Base-by-base conservation (phyloP, 2,888 invertebrate species). In the Homarus gammarus region DNA sequence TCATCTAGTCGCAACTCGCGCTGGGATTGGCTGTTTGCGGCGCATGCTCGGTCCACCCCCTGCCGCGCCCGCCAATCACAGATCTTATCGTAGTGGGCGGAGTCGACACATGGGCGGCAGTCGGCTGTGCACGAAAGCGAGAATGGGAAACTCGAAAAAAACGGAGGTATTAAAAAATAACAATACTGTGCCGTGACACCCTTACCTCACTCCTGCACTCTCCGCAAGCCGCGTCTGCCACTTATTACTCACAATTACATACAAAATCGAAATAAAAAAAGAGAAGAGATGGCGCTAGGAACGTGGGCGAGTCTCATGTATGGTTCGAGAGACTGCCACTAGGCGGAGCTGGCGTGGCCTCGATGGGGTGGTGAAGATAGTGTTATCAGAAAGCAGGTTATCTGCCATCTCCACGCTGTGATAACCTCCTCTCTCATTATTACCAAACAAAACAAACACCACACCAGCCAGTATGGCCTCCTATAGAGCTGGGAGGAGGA, bases 61-160 rank as follows among this genome's bases (percentile, higher is more conserved):
- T 83, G 87, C 87, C 83, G 77, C 75, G 87, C 87, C 87, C 87
- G 83, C 87, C 87, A 88, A 88, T 88, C 87, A 88, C 87, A 83
- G 87, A 83, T 88, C 82, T 88, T 88, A 88, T 88, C 83, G 15
- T 8, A 64, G 83, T 83, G 87, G 87, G 87, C 87, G 87, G 87
- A 88, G 87, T 77, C 87, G 77, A 77, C 83, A 83, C 87, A 88
- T 83, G 87, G 81, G 77, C 44, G 87, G 87, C 73, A 86, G 78
- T 86, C 86, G 36, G 79, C 79, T 78, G 86, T 86, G 86, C 79
- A 86, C 79, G 87, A 87, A 87, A 81, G 51, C 81, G 87, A 87
- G 81, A 87, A 81, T 87, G 81, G 87, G 87, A 81, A 87, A 87
- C 73, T 31, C 31, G 49, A 51, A 73, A 73, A 70, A 44, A 73